Conservation (phyloP, 2,888 invertebrate species). For the Mythimna loreyi region DNA sequence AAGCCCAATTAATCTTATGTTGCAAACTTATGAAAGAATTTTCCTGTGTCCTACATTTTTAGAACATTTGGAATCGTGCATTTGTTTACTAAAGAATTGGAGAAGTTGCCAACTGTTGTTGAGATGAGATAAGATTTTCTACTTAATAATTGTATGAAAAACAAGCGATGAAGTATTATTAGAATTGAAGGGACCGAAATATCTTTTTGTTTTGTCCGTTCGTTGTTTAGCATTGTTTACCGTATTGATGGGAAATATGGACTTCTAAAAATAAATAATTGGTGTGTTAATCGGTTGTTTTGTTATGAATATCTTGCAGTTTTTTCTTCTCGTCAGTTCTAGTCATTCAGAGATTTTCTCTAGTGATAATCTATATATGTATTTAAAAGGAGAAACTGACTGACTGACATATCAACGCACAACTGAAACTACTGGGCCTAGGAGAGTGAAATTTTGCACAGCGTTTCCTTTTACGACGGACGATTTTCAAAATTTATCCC, state of each 20-base stretch:
- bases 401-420: too few species aligned
- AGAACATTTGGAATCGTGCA: constrained; percentile 55
- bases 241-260: neutral
- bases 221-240: neutral
- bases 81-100: constrained; percentile 61
- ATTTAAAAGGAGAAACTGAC: too few species aligned
- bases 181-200: constrained; percentile 22
- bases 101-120: constrained; percentile 49
- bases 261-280: too few species aligned
- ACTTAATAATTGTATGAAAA: constrained; percentile 51
- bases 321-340: neutral
- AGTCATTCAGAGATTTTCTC: neutral
- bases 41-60: constrained; percentile 61
- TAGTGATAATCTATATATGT: too few species aligned
- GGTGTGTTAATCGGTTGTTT: too few species aligned
- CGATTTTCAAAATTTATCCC: too few species aligned
- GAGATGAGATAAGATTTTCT: constrained; percentile 49
- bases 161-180: constrained; percentile 30
- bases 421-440: too few species aligned
- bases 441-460: too few species aligned
- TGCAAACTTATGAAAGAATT: constrained; percentile 63
- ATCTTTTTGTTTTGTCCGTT: constrained; percentile 35
- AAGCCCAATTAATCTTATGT: constrained; percentile 59
- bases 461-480: too few species aligned
- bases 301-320: neutral